Evolutionary conservation across 2,113 vertebrate species (phyloP).

Genomic region (Egretta garzetta): DNA sequence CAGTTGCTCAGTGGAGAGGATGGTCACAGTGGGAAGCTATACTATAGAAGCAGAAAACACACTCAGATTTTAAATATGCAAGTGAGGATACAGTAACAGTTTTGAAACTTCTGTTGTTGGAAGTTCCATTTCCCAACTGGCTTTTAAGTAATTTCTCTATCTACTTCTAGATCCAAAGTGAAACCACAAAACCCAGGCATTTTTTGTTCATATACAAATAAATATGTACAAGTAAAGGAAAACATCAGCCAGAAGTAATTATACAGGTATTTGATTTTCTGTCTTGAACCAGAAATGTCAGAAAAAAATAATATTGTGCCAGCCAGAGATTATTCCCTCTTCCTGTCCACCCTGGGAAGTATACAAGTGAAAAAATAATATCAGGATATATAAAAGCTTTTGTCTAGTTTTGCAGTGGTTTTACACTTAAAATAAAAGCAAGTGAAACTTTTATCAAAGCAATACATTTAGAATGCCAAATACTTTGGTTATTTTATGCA

Average conservation of each 20-base stretch:
- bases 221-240: not conserved
- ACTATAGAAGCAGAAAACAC: not conserved
- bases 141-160: not conserved
- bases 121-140: rapidly evolving
- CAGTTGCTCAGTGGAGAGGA: not conserved
- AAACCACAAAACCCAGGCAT: not conserved
- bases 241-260: not conserved
- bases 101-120: not conserved
- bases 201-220: not conserved
- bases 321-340: not conserved
- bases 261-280: not conserved
- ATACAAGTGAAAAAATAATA: not conserved
- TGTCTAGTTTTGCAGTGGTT: not conserved
- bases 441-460: not conserved
- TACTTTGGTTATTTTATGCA: not conserved
- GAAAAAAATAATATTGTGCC: not conserved
- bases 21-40: not conserved
- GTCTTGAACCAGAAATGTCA: not conserved
- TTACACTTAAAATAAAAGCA: not conserved
- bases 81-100: not conserved
- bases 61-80: not conserved
- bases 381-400: not conserved
- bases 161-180: not conserved
- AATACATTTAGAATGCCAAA: not conserved
- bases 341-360: not conserved